Percentiles rank a stretch among this genome's conserved stretches.
phyloP scores from a whole-genome alignment of 1,140 invertebrate species.

The Belonocnema kinseyi region DNA sequence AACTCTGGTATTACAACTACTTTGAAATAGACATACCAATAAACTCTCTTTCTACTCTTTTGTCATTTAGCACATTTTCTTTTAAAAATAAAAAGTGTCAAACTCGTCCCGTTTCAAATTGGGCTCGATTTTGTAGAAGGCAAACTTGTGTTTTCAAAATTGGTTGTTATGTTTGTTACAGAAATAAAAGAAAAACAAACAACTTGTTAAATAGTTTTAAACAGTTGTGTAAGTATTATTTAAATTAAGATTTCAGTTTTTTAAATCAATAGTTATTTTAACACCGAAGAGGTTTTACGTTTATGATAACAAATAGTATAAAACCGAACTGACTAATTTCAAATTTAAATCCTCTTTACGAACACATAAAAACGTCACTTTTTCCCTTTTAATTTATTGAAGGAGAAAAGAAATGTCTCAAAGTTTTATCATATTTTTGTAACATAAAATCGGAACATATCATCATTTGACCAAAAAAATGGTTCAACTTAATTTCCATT shows the following conservation, averaged over 20 bases:
- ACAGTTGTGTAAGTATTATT: too few relatives aligned
- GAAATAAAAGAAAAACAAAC: too few relatives aligned
- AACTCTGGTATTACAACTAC: constrained; percentile 34
- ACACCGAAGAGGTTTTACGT: too few relatives aligned
- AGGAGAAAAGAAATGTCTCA: neutral
- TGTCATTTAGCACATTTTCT: constrained; percentile 1
- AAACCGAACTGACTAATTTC: too few relatives aligned
- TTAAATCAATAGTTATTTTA: too few relatives aligned
- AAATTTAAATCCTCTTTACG: neutral
- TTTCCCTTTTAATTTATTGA: neutral
- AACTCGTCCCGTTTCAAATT: too few relatives aligned
- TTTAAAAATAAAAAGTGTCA: neutral
- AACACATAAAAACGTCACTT: neutral
- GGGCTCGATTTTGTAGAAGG: too few relatives aligned
- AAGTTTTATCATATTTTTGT: neutral
- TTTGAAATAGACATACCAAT: neutral
- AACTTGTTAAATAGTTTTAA: too few relatives aligned
- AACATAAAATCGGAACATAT: constrained; percentile 5
- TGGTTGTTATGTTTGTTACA: too few relatives aligned
- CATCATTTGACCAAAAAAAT: neutral
- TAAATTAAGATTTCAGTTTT: too few relatives aligned
- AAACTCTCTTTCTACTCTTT: constrained; percentile 1
- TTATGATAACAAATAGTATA: too few relatives aligned
- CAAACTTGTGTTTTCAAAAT: too few relatives aligned
- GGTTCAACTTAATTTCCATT: constrained; percentile 10